Conservation (phyloP, 2,888 invertebrate genomes). For the Drosophila robusta region DNA sequence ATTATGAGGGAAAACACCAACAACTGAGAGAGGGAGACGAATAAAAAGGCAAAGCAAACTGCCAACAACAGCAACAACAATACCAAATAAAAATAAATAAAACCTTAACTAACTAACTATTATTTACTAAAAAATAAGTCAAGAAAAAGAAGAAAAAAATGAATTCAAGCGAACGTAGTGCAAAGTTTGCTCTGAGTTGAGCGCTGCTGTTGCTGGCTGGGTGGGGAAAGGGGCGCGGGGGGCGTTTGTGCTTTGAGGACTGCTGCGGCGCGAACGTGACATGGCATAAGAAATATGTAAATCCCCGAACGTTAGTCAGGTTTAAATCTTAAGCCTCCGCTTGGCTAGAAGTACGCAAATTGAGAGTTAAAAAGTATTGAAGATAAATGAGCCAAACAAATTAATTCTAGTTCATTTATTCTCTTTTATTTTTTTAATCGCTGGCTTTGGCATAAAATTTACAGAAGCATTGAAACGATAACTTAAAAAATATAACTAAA, state of each 20-base stretch:
- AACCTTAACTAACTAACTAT: slow-evolving; percentile 75
- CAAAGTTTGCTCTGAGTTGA: slow-evolving; percentile 32
- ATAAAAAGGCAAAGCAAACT: slow-evolving; percentile 35
- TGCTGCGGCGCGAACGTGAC: slow-evolving; percentile 53
- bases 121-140: slow-evolving; percentile 80
- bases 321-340: slow-evolving; percentile 57
- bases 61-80: slow-evolving; percentile 29
- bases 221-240: neutral
- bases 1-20: slow-evolving; percentile 63
- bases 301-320: slow-evolving; percentile 61
- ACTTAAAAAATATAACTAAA: no score
- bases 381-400: slow-evolving; percentile 53
- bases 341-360: slow-evolving; percentile 42
- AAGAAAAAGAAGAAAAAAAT: slow-evolving; percentile 29
- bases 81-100: slow-evolving; percentile 57
- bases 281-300: slow-evolving; percentile 65
- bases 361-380: slow-evolving; percentile 57
- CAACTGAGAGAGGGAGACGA: slow-evolving; percentile 14
- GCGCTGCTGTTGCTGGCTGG: neutral
- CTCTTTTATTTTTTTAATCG: neutral
- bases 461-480: neutral
- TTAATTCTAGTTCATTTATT: slow-evolving; percentile 26
- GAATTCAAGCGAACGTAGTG: slow-evolving; percentile 15
- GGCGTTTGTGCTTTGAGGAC: slow-evolving; percentile 27
- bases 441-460: neutral